Evolutionary conservation across 2,888 invertebrate species (phyloP).

Genomic region (Endomychus coccineus): DNA sequence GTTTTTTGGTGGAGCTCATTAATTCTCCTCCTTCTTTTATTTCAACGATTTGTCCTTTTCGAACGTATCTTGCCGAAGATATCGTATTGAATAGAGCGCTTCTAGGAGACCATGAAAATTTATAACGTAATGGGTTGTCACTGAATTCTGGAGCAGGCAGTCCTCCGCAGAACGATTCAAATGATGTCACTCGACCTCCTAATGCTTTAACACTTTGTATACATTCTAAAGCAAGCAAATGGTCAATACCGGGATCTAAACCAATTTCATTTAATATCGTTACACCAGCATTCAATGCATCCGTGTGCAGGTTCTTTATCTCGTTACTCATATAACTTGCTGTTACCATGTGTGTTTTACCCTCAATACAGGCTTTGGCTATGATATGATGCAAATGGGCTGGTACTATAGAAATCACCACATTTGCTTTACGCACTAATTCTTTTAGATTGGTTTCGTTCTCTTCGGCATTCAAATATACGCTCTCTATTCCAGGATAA

Average conservation of each 20-base stretch:
- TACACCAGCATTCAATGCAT: constrained; percentile 77
- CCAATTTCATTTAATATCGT: constrained; percentile 96
- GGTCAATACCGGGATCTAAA: constrained; percentile 82
- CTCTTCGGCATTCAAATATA: constrained; percentile 69
- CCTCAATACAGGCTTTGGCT: constrained; percentile 80
- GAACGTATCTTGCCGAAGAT: constrained; percentile 64
- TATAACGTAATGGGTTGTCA: constrained; percentile 81
- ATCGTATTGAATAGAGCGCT: constrained; percentile 88
- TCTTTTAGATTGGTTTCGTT: constrained; percentile 61
- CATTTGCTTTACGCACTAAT: constrained; percentile 65
- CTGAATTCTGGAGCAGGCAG: constrained; percentile 96
- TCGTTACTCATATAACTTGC: constrained; percentile 89
- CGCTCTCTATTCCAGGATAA: constrained; percentile 71
- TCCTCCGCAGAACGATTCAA: constrained; percentile 95
- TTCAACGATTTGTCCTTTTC: constrained; percentile 61
- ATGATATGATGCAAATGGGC: constrained; percentile 81
- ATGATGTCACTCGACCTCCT: constrained; percentile 90
- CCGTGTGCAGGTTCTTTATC: constrained; percentile 68
- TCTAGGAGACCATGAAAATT: constrained; percentile 95
- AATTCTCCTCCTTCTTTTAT: constrained; percentile 83
- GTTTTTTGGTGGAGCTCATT: constrained; percentile 69
- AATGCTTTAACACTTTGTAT: constrained; percentile 85
- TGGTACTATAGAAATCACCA: constrained; percentile 84
- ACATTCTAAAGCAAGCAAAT: constrained; percentile 92
- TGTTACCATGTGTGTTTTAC: constrained; percentile 88